Percentiles rank a stretch among this genome's conserved stretches.
phyloP scores from a whole-genome alignment of 2,797 vertebrate genomes.

The Gobio occitaniae region DNA sequence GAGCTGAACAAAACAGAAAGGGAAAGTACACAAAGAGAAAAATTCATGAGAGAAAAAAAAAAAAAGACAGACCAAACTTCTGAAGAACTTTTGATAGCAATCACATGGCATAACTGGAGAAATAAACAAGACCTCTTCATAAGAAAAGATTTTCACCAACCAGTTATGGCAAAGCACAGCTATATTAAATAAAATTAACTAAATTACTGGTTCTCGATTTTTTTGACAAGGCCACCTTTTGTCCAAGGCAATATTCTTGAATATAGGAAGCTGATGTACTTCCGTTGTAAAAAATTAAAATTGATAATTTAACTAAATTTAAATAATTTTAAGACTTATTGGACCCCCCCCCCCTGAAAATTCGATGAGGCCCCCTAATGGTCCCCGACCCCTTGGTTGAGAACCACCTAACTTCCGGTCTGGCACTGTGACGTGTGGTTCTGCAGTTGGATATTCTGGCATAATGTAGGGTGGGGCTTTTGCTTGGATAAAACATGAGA shows the following conservation, averaged over 20 bases:
- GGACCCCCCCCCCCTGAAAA: too few relatives aligned
- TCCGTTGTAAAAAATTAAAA: not conserved
- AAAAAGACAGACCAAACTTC: not conserved
- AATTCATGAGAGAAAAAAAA: not conserved
- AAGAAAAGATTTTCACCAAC: not conserved
- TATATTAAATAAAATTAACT: not conserved
- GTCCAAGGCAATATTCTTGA: not conserved
- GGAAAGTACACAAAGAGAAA: constrained; percentile 3
- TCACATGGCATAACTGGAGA: not conserved
- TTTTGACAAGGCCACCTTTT: not conserved
- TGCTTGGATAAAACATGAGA: too few relatives aligned
- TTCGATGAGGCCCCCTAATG: too few relatives aligned
- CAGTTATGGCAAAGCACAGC: not conserved
- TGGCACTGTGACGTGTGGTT: too few relatives aligned
- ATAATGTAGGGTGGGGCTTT: too few relatives aligned
- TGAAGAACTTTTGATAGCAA: not conserved
- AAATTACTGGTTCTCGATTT: not conserved
- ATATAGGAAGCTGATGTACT: not conserved
- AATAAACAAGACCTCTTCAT: not conserved
- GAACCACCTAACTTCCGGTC: too few relatives aligned
- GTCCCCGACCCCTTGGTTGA: too few relatives aligned
- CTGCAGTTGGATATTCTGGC: too few relatives aligned
- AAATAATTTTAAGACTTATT: not conserved
- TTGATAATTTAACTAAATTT: not conserved
- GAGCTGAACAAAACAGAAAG: not conserved